Conservation (phyloP, 2,888 invertebrate species). For the Plagiodera versicolora region DNA sequence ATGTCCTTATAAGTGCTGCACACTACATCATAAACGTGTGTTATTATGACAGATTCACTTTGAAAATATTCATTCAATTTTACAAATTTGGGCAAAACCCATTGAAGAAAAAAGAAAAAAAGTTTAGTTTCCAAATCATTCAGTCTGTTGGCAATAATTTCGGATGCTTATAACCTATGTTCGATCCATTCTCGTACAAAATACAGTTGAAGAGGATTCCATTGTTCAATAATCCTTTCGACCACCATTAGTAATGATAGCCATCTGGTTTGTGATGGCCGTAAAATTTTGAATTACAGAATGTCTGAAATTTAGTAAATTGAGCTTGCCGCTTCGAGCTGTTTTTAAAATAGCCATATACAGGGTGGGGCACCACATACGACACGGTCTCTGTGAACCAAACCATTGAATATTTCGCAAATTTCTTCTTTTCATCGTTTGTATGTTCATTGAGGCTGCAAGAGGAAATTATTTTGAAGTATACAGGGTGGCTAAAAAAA, state of each 20-base stretch:
- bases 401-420: too few species aligned
- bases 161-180: slow-evolving; percentile 6
- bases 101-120: slow-evolving; percentile 7
- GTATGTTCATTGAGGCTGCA: too few species aligned
- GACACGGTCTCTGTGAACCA: too few species aligned
- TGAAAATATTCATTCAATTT: slow-evolving; percentile 11
- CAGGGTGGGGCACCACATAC: too few species aligned
- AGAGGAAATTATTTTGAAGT: too few species aligned
- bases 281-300: slow-evolving; percentile 3
- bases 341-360: not conserved
- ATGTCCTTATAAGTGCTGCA: slow-evolving; percentile 6
- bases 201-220: slow-evolving; percentile 7
- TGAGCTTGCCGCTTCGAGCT: slow-evolving; percentile 5
- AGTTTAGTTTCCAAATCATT: slow-evolving; percentile 4
- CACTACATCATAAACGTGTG: slow-evolving; percentile 2
- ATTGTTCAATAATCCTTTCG: slow-evolving; percentile 12
- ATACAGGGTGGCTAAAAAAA: too few species aligned
- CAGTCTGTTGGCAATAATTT: slow-evolving; percentile 5
- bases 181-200: slow-evolving; percentile 9
- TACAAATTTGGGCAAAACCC: slow-evolving; percentile 16
- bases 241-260: slow-evolving; percentile 10
- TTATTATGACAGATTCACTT: slow-evolving; percentile 2
- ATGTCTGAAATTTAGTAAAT: slow-evolving; percentile 9
- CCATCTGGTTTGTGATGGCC: slow-evolving; percentile 9
- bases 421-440: too few species aligned